phyloP scores from a whole-genome alignment of 1,140 invertebrate genomes.

The Pseudomyrmex gracilis region DNA sequence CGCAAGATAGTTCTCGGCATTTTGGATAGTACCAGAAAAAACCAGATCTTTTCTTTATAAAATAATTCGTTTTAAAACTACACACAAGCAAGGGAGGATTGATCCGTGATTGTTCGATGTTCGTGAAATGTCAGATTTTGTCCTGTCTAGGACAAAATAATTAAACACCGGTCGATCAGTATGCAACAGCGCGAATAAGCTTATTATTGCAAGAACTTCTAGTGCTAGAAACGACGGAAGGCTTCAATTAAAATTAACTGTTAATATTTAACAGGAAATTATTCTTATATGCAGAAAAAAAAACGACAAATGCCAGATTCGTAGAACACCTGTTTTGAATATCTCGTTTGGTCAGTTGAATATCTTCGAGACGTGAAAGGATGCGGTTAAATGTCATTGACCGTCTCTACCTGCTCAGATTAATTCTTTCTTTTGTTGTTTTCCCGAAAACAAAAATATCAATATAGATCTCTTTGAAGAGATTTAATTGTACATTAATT shows the following conservation, averaged over 20 bases:
- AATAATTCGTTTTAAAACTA: conserved; percentile 30
- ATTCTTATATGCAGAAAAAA: background rate
- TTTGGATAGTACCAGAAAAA: conserved; percentile 32
- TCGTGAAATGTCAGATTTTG: conserved; percentile 26
- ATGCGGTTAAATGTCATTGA: conserved; percentile 1
- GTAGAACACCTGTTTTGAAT: no score
- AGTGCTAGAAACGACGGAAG: conserved; percentile 19
- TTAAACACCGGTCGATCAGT: background rate
- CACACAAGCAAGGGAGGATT: conserved; percentile 33
- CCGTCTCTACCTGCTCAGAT: background rate
- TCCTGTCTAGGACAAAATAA: background rate
- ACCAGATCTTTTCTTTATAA: conserved; percentile 35
- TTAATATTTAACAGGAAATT: background rate
- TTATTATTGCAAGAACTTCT: conserved; percentile 23
- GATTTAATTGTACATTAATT: no score
- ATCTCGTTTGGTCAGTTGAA: background rate
- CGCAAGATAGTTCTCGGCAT: background rate
- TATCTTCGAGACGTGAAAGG: background rate
- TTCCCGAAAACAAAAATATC: background rate
- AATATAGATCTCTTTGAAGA: no score
- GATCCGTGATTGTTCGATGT: background rate
- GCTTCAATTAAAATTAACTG: background rate
- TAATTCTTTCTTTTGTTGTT: background rate
- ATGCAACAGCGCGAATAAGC: background rate
- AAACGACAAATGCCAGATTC: background rate